A percentile compares a stretch with the other conserved stretches of the same genome.
phyloP scores from a whole-genome alignment of 2,888 invertebrate species.

The Torymus tubicola region DNA sequence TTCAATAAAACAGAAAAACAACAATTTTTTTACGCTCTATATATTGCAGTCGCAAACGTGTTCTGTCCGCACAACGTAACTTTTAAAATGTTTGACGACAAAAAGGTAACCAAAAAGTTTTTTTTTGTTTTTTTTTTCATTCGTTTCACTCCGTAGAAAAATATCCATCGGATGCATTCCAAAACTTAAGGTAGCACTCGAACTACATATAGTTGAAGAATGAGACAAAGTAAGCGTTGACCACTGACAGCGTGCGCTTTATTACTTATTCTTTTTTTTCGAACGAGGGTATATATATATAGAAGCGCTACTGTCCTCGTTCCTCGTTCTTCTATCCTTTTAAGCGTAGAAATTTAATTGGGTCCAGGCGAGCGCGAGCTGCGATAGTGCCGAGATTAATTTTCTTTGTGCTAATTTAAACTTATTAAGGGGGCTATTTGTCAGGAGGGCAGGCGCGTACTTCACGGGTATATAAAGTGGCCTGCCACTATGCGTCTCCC shows the following conservation, averaged over 20 bases:
- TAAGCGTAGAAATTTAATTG: constrained; percentile 55
- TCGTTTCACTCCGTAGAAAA: too few species aligned
- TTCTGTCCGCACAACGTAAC: not conserved
- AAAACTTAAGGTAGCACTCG: too few species aligned
- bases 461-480: constrained; percentile 31
- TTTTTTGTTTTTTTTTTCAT: too few species aligned
- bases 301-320: not conserved
- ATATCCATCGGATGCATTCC: too few species aligned
- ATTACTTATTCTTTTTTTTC: not conserved
- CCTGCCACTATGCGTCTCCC: not conserved
- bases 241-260: not conserved
- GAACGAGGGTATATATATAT: too few species aligned
- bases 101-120: too few species aligned
- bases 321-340: constrained; percentile 34
- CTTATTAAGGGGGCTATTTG: constrained; percentile 54
- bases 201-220: too few species aligned
- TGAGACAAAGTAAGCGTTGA: not conserved
- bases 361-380: constrained; percentile 10
- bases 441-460: constrained; percentile 28
- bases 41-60: too few species aligned
- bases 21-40: too few species aligned
- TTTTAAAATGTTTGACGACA: not conserved
- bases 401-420: constrained; percentile 55
- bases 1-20: too few species aligned
- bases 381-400: constrained; percentile 48